Conservation (phyloP, 2,797 vertebrate genomes). For the Crypturellus tataupa region DNA sequence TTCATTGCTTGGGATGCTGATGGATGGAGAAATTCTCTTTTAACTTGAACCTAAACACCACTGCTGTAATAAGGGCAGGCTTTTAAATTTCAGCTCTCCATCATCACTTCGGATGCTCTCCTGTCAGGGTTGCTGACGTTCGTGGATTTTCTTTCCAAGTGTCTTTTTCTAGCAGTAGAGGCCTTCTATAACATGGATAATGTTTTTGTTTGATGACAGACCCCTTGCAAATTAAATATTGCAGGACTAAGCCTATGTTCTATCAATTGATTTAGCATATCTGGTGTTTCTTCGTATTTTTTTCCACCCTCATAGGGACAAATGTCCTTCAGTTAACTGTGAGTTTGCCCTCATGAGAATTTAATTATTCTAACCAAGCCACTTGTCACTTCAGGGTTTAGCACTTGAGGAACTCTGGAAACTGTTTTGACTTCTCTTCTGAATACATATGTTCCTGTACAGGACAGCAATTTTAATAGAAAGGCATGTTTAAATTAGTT, state of each 20-base stretch:
- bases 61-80: too few relatives aligned
- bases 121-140: too few relatives aligned
- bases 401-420: not conserved
- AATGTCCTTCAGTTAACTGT: not conserved
- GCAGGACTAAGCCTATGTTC: not conserved
- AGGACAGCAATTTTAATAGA: not conserved
- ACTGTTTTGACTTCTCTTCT: rapidly evolving
- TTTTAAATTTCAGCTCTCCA: too few relatives aligned
- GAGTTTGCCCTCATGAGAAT: not conserved
- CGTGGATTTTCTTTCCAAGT: not conserved
- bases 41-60: too few relatives aligned
- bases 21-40: too few relatives aligned
- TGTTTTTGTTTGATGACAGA: not conserved
- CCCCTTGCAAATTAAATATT: not conserved
- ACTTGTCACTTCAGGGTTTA: not conserved
- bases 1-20: too few relatives aligned
- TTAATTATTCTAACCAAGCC: not conserved
- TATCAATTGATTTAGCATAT: not conserved
- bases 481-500: not conserved
- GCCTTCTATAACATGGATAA: not conserved
- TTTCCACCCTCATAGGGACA: not conserved
- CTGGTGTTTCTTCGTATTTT: not conserved
- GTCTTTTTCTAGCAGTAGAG: not conserved
- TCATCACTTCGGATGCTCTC: too few relatives aligned
- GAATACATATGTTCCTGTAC: not conserved